Percentiles rank a stretch among this genome's conserved stretches.
Evolutionary conservation across 1,140 invertebrate genomes (phyloP).

Genomic region (Goniozus legneri): DNA sequence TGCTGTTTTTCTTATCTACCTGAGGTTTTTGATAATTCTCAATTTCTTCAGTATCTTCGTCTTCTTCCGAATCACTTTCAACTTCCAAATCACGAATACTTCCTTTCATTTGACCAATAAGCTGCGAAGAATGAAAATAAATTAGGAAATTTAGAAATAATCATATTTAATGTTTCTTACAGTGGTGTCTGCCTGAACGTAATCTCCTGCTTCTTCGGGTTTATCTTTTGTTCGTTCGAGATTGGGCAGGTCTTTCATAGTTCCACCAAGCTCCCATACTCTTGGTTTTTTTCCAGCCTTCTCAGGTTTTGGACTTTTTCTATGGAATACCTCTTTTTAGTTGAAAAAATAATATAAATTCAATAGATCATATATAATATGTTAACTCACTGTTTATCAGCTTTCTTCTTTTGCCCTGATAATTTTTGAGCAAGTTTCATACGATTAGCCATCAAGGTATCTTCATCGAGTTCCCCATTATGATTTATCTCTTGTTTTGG

Average conservation of each 20-base stretch:
- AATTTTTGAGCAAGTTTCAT: conserved; percentile 71
- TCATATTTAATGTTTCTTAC: conserved; percentile 47
- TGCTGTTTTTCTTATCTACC: conserved; percentile 48
- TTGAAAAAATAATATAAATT: too few species aligned
- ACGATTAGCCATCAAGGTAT: conserved; percentile 65
- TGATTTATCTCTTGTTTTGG: conserved; percentile 30
- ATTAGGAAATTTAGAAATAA: not conserved
- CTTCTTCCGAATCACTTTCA: conserved; percentile 55
- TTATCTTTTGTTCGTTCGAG: conserved; percentile 84
- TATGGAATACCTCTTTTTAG: conserved; percentile 40
- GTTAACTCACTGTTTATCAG: conserved; percentile 56
- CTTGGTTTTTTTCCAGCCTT: conserved; percentile 85
- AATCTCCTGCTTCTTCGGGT: conserved; percentile 61
- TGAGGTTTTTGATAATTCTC: conserved; percentile 31
- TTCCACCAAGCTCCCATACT: conserved; percentile 85
- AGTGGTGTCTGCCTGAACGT: conserved; percentile 61
- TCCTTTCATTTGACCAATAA: conserved; percentile 80
- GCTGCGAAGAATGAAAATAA: conserved; percentile 51
- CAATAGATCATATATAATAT: too few species aligned
- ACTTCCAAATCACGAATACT: conserved; percentile 65
- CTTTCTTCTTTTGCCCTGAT: conserved; percentile 58
- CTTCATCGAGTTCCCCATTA: conserved; percentile 58
- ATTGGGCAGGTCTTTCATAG: conserved; percentile 69
- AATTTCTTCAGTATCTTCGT: conserved; percentile 38
- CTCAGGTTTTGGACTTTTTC: conserved; percentile 66